A percentile compares a stretch with the other conserved stretches of the same genome.
Conservation (phyloP, 2,888 invertebrate species). For the Habroteleia sp. region DNA sequence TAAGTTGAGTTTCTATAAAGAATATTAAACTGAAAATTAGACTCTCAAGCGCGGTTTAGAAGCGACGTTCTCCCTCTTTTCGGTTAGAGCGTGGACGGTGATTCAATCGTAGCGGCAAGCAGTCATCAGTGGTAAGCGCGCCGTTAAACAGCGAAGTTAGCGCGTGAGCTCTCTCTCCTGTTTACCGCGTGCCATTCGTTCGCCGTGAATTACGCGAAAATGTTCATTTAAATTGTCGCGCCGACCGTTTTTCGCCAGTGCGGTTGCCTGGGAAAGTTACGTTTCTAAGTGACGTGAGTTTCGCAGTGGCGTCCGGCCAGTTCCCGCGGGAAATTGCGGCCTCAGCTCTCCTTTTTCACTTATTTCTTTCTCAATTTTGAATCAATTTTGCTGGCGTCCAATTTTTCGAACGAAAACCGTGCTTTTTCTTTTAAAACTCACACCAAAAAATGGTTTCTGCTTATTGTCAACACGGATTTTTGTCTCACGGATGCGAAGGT, state of each 20-base stretch:
- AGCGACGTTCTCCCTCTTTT: conserved; percentile 40
- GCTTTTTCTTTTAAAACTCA: too few species aligned
- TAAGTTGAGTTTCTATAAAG: too few species aligned
- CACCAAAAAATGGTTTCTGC: too few species aligned
- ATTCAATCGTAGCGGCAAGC: conserved; percentile 53
- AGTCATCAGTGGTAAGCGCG: conserved; percentile 58
- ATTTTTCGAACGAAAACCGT: too few species aligned
- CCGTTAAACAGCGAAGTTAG: conserved; percentile 29
- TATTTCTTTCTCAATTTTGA: too few species aligned
- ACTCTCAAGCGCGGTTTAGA: conserved; percentile 1
- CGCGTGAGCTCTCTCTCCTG: conserved; percentile 3
- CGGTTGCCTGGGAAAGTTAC: conserved; percentile 16
- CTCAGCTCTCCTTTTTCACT: too few species aligned
- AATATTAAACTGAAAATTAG: too few species aligned
- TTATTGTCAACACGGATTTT: too few species aligned
- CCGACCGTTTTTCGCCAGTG: conserved; percentile 9
- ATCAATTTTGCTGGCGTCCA: too few species aligned
- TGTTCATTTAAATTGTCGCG: conserved; percentile 13
- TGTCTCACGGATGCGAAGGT: too few species aligned
- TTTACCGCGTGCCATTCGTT: conserved; percentile 18
- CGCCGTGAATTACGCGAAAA: conserved; percentile 31
- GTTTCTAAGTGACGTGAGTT: conserved; percentile 2
- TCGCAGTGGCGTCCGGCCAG: too few species aligned
- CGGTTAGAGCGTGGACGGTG: conserved; percentile 54
- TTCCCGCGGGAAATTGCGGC: too few species aligned